Evolutionary conservation across 2,888 invertebrate genomes (phyloP).

Genomic region (Diabrotica balteata): DNA sequence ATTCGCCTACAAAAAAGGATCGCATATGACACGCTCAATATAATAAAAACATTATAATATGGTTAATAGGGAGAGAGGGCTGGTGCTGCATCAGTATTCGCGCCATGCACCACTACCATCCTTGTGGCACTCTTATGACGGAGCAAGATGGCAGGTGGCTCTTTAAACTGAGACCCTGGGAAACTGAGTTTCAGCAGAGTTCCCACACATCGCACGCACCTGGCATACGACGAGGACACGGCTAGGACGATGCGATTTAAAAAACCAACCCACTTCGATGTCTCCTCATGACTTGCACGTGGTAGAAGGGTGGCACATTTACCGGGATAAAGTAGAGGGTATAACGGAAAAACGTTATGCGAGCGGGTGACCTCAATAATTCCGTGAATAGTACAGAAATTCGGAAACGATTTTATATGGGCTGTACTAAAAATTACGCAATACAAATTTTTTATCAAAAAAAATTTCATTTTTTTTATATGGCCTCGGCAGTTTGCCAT

Average conservation of each 20-base stretch:
- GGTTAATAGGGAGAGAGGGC: constrained; percentile 14
- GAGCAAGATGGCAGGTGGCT: constrained; percentile 45
- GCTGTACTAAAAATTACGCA: no score
- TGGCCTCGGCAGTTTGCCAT: no score
- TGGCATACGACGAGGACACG: constrained; percentile 45
- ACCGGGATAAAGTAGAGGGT: constrained; percentile 4
- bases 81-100: constrained; percentile 34
- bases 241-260: not conserved
- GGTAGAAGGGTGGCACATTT: constrained; percentile 37
- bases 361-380: no score
- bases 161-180: constrained; percentile 48
- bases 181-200: constrained; percentile 51
- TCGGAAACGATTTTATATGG: no score
- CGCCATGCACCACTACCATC: constrained; percentile 34
- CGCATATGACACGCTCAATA: no score
- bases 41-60: not conserved
- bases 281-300: constrained; percentile 40
- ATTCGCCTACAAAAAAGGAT: no score
- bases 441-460: no score
- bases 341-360: no score
- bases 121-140: constrained; percentile 36
- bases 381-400: no score
- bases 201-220: constrained; percentile 55
- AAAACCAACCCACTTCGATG: constrained; percentile 18
- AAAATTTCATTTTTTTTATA: no score